Evolutionary conservation across 2,113 vertebrate species (phyloP).

Genomic region (Datnioides undecimradiatus): DNA sequence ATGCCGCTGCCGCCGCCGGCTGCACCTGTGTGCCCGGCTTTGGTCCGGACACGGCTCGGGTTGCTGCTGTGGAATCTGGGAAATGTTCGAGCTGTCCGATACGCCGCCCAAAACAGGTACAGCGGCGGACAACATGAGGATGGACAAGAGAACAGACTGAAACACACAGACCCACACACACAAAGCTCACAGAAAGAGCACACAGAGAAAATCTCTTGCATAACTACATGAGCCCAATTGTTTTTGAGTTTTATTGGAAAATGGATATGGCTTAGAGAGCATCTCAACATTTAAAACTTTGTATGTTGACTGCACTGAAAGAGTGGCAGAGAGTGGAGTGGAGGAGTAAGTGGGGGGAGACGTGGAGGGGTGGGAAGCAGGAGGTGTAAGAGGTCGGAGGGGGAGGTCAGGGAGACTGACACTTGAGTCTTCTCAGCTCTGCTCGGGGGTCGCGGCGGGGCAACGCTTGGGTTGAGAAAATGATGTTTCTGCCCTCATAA

Average conservation of each 20-base stretch:
- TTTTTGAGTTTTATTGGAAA: background rate
- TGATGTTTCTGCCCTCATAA: slow-evolving; percentile 82
- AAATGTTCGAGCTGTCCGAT: slow-evolving; percentile 73
- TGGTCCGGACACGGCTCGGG: slow-evolving; percentile 74
- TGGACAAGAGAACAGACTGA: slow-evolving; percentile 30
- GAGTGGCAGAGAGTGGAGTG: background rate
- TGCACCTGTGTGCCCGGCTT: slow-evolving; percentile 81
- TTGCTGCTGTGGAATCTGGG: slow-evolving; percentile 84
- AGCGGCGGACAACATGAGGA: slow-evolving; percentile 39
- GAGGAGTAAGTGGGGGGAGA: background rate
- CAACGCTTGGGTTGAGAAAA: slow-evolving; percentile 80
- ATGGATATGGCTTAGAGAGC: no score
- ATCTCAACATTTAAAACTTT: background rate
- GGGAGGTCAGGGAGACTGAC: slow-evolving; percentile 60
- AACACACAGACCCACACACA: slow-evolving; percentile 10
- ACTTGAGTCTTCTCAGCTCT: slow-evolving; percentile 71
- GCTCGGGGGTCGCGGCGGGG: slow-evolving; percentile 68
- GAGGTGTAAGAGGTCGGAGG: slow-evolving; percentile 54
- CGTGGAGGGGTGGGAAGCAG: slow-evolving; percentile 28
- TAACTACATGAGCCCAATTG: background rate
- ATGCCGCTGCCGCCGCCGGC: background rate
- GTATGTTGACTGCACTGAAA: background rate
- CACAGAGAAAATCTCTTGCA: background rate
- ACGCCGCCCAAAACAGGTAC: slow-evolving; percentile 56
- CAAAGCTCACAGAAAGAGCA: background rate